phyloP scores from a whole-genome alignment of 2,113 vertebrate genomes.

The Zosterops pallidus region DNA sequence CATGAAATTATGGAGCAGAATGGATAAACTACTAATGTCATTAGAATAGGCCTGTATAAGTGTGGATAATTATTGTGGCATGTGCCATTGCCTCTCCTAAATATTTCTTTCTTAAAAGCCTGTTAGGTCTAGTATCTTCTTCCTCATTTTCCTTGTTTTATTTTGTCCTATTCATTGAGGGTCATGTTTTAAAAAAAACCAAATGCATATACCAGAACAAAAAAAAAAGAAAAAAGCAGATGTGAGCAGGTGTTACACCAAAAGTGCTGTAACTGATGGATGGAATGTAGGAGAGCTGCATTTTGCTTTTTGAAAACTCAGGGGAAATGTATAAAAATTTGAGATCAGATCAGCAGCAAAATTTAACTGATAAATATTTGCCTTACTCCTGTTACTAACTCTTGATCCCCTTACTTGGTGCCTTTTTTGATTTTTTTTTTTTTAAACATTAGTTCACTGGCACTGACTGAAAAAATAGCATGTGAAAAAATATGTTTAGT shows the following conservation, averaged over 20 bases:
- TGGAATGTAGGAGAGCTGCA: background rate
- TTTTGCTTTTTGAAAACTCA: background rate
- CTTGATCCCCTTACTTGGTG: background rate
- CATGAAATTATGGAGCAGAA: background rate
- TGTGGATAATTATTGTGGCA: background rate
- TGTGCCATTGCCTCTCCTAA: background rate
- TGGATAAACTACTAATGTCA: background rate
- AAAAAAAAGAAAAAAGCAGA: background rate
- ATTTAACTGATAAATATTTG: background rate
- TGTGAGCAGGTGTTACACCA: background rate
- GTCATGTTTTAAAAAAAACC: background rate
- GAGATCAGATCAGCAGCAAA: background rate
- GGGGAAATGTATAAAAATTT: background rate
- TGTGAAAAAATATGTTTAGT: background rate
- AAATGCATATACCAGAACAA: background rate
- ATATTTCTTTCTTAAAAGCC: background rate
- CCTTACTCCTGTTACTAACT: background rate
- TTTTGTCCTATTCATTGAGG: background rate
- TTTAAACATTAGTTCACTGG: background rate
- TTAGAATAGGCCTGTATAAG: background rate
- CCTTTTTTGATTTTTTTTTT: background rate
- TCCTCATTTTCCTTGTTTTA: background rate
- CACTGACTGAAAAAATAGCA: background rate
- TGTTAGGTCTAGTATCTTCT: background rate
- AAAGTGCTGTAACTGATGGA: accelerated